Conservation (phyloP, 2,797 vertebrate genomes). For the Eulemur mongoz region DNA sequence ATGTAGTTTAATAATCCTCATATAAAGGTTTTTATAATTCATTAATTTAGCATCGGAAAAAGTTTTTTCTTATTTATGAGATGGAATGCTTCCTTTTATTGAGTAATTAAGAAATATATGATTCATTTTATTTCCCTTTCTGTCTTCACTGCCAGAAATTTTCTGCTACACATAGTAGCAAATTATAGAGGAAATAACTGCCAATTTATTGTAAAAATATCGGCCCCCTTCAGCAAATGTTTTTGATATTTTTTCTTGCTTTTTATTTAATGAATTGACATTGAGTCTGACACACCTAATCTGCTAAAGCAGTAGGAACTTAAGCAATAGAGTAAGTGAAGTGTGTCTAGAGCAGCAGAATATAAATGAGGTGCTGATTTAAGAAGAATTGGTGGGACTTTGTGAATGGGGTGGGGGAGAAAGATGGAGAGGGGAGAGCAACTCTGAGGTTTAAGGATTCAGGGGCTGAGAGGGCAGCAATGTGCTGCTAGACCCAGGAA, state of each 20-base stretch:
- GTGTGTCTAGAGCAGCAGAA: no score
- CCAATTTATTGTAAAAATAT: not conserved
- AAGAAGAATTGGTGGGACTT: not conserved
- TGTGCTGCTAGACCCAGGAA: not conserved
- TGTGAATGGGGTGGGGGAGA: not conserved
- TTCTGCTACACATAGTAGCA: slow-evolving; percentile 22
- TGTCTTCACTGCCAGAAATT: not conserved
- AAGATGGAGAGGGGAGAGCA: no score
- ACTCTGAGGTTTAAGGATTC: no score
- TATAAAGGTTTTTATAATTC: slow-evolving; percentile 6
- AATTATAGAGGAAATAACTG: slow-evolving; percentile 20
- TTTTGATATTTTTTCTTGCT: not conserved
- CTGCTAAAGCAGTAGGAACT: not conserved
- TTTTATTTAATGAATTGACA: not conserved
- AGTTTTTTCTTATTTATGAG: slow-evolving; percentile 5
- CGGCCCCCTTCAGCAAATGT: not conserved
- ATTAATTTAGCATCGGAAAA: slow-evolving; percentile 24
- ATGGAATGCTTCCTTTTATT: slow-evolving; percentile 24
- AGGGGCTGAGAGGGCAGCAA: not conserved
- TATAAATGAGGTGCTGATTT: not conserved
- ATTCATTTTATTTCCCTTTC: slow-evolving; percentile 44
- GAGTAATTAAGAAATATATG: slow-evolving; percentile 56
- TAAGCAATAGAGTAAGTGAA: no score
- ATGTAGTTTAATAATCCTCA: not conserved
- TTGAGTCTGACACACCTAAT: not conserved